These are phyloP conservation scores for Larimichthys crocea DNA, from an alignment of 2,113 vertebrate species.

Conservation along the genomic window DNA sequence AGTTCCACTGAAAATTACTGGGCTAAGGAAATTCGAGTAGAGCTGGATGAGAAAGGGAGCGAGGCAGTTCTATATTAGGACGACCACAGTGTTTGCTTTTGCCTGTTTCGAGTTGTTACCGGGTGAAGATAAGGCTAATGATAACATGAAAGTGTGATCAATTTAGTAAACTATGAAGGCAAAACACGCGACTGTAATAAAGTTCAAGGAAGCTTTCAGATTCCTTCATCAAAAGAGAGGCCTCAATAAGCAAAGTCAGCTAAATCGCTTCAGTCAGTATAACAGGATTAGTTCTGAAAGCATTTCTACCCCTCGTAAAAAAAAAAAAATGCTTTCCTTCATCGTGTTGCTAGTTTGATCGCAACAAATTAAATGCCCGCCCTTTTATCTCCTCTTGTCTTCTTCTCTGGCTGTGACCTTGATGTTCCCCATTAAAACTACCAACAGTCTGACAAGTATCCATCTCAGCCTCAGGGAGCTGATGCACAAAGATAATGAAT, in stretches of 20 bases:
- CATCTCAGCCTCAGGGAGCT: conserved; percentile 62
- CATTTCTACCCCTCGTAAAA: conserved; percentile 7
- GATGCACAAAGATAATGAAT: conserved; percentile 79
- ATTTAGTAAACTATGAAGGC: background rate
- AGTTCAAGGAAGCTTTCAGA: conserved; percentile 25
- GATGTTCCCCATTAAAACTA: conserved; percentile 70
- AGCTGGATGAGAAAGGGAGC: background rate
- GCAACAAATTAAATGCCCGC: conserved; percentile 32
- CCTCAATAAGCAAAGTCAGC: conserved; percentile 50
- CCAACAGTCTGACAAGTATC: conserved; percentile 68
- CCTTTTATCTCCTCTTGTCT: conserved; percentile 33
- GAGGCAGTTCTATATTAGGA: conserved; percentile 20
- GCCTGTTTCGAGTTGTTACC: background rate
- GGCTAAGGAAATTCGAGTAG: conserved; percentile 25
- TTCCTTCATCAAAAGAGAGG: conserved; percentile 16
- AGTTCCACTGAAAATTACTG: conserved; percentile 38
- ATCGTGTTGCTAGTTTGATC: conserved; percentile 27
- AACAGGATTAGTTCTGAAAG: conserved; percentile 36
- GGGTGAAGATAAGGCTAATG: conserved; percentile 9
- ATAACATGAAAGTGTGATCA: conserved; percentile 19
- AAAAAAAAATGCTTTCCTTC: conserved; percentile 19
- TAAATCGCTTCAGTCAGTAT: conserved; percentile 27
- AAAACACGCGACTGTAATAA: background rate
- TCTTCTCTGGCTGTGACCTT: conserved; percentile 71
- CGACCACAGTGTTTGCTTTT: conserved; percentile 1